Conservation (phyloP, 2,888 invertebrate genomes). For the Euzophera pinguis region DNA sequence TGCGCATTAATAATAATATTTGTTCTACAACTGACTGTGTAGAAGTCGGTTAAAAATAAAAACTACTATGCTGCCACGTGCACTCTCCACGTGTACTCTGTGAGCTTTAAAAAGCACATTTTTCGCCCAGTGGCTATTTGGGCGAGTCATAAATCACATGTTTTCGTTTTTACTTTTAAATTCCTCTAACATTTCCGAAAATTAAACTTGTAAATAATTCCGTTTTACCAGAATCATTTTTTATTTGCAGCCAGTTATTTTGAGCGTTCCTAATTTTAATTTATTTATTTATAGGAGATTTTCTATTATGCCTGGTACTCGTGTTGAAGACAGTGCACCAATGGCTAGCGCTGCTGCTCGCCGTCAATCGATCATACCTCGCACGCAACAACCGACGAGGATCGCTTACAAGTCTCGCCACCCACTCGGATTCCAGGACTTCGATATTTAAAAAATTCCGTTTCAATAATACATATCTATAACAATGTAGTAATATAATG, state of each 20-base stretch:
- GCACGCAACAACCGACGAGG: conserved; percentile 38
- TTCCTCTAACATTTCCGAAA: background rate
- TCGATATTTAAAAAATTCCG: conserved; percentile 40
- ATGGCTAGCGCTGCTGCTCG: conserved; percentile 27
- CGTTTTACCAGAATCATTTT: background rate
- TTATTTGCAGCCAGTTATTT: background rate
- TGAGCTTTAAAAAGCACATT: background rate
- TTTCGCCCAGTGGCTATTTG: background rate
- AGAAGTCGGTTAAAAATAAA: background rate
- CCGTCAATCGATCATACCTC: conserved; percentile 56
- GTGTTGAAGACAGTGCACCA: conserved; percentile 37
- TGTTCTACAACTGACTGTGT: background rate
- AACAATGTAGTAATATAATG: no score
- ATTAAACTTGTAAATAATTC: background rate
- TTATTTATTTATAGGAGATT: conserved; percentile 47
- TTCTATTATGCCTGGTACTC: conserved; percentile 62
- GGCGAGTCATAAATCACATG: conserved; percentile 5
- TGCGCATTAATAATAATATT: no score
- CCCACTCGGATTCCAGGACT: conserved; percentile 59
- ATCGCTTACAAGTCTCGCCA: conserved; percentile 34
- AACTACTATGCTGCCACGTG: background rate
- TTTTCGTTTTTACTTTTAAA: background rate
- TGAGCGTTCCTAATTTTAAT: background rate
- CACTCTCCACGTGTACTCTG: no score
- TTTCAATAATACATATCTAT: background rate